Base-by-base conservation (phyloP, 2,797 vertebrate genomes). In the Amniataba percoides region DNA sequence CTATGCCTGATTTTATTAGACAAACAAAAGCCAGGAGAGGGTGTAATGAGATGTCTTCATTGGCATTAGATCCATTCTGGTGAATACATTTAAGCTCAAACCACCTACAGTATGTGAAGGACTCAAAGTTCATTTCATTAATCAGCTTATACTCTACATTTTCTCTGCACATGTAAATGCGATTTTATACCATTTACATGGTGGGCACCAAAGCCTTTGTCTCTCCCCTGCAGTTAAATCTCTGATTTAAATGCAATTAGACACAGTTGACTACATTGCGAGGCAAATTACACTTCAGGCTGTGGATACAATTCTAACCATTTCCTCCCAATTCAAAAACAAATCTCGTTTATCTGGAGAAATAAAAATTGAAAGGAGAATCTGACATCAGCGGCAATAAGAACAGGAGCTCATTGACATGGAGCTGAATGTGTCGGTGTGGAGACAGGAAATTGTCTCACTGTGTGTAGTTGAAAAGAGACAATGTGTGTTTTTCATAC, bases 211-310 rank as follows among this genome's bases (percentile, higher is more conserved):
- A 58, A 77, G 70, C 46, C 68, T 81, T 73, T 80, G 72, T 82
- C 76, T 48, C 31, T 49, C 51, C 63, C 70, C 75, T 65, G 73
- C 81, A 78, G 83, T 77, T 53, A 74, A 78, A 93, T 87, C 70
- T 85, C 72, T 58, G 57, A 84, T 82, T 83, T 71, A 23, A 86
- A 86, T 7, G 34, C 84, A 91, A 91, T 89, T 92, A 82, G 83
- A 86, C 82, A 86, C 76, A 78, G 77, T 48, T 78, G 81, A 88
- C 66, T 62, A 71, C 62, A 27, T 75, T 80, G 59, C 57, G 43
- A 8, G 25, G 65, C 57, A 83, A 87, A 90, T 85, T 67, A 73
- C 43, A 43, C 80, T 70, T 23, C 49, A 14, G 74, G 58, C 76
- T 36, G 60, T 43, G 39, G 63, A 87, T 72, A 78, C 74, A 76